A percentile compares a stretch with the other conserved stretches of the same genome.
These are phyloP conservation scores for Polypterus bichir DNA, from an alignment of 2,113 vertebrate species.

Conservation along the genomic window DNA sequence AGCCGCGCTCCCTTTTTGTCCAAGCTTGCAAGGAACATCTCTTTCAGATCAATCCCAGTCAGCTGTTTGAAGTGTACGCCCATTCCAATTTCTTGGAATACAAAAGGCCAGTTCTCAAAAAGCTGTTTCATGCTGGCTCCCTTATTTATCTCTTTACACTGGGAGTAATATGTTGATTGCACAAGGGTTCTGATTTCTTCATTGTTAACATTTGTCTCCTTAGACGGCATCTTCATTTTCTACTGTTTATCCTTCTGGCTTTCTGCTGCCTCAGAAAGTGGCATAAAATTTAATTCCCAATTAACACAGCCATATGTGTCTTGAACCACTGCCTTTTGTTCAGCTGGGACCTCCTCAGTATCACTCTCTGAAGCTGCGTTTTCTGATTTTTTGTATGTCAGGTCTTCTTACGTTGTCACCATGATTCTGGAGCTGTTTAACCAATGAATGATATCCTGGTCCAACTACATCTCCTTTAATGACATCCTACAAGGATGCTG, in stretches of 20 bases:
- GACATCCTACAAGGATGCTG: conserved; percentile 12
- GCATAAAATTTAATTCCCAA: conserved; percentile 7
- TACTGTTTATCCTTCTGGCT: conserved; percentile 12
- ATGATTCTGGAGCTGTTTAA: conserved; percentile 6
- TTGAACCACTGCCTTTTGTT: conserved; percentile 1
- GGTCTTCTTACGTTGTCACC: not conserved
- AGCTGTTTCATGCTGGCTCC: conserved; percentile 9
- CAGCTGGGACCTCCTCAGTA: too few species aligned
- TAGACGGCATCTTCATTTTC: conserved; percentile 3
- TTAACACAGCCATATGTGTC: conserved; percentile 15
- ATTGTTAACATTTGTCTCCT: conserved; percentile 10
- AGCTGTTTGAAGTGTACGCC: conserved; percentile 12
- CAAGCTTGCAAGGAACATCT: not conserved
- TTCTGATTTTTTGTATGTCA: not conserved
- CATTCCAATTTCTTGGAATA: conserved; percentile 11
- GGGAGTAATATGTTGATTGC: conserved; percentile 1
- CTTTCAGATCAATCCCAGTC: conserved; percentile 12
- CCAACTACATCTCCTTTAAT: conserved; percentile 13
- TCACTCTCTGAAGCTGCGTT: too few species aligned
- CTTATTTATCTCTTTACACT: conserved; percentile 10
- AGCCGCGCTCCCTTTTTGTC: too few species aligned
- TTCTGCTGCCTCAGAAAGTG: conserved; percentile 11
- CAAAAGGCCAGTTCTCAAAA: conserved; percentile 10
- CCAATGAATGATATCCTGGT: conserved; percentile 6
- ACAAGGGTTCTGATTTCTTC: conserved; percentile 9